Evolutionary conservation across 2,888 invertebrate species (phyloP), one percentile per base, ranked within the genome.

Genomic region (Tinea trinotella): DNA sequence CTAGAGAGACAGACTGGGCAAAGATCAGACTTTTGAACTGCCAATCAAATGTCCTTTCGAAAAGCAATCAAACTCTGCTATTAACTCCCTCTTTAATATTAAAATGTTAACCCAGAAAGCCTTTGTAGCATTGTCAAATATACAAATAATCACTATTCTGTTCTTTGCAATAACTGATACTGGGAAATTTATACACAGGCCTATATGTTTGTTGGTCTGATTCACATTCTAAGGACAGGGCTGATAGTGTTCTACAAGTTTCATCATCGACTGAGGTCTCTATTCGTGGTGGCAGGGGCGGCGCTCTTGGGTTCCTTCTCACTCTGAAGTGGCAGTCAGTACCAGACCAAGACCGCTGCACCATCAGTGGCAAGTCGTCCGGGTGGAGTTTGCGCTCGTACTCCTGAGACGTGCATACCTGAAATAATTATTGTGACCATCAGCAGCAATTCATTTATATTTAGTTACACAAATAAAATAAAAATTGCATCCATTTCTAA

Each of bases 341-440:
- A 70, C 89, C 90, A 5, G 90, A 76, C 90, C 93, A 91, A 7
- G 91, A 88, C 61, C 92, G 91, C 71, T 95, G 95, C 24, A 95
- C 94, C 62, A 91, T 88, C 18, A 96, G 84, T 0, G 96, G 95
- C 58, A 93, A 87, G 74, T 96, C 96, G 62, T 95, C 95, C 0
- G 94, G 93, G 74, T 96, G 95, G 34, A 96, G 79, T 79, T 95
- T 95, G 56, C 96, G 89, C 75, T 96, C 95, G 77, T 94, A 94
- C 74, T 95, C 94, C 74, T 94, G 93, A 5, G 92, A 91, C 58
- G 91, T 90, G 64, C 91, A 91, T 19, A 90, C 90, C 90, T 90
- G 72, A 6, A 76, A 72, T 22, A n/a, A n/a, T n/a, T n/a, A n/a
- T n/a, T n/a, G n/a, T n/a, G n/a, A n/a, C n/a, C n/a, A n/a, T n/a